Percentiles rank a stretch among this genome's conserved stretches.
Evolutionary conservation across 23 tunicate genomes (phyloP).

Genomic region (Pegea sp.): DNA sequence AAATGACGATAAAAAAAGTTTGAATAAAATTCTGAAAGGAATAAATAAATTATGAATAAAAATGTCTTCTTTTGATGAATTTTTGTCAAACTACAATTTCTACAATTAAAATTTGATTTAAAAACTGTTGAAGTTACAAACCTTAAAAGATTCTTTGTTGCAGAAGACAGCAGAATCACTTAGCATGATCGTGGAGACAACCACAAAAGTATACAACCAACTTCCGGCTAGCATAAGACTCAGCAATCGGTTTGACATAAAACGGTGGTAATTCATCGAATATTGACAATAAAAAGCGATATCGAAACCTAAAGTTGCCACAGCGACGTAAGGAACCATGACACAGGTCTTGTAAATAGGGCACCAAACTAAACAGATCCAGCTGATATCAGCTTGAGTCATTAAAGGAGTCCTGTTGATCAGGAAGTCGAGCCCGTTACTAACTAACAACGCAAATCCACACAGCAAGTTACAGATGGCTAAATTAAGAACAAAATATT

Average conservation of each 20-base stretch:
- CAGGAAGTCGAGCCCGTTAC: constrained; percentile 7
- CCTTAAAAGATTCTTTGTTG: too few species aligned
- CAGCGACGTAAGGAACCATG: constrained; percentile 52
- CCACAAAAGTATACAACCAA: constrained; percentile 25
- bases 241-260: constrained; percentile 15
- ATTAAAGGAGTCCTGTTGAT: not conserved
- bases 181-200: constrained; percentile 3
- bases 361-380: constrained; percentile 11
- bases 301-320: constrained; percentile 38
- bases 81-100: too few species aligned
- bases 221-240: constrained; percentile 5
- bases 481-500: constrained; percentile 27
- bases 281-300: constrained; percentile 55
- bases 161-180: constrained; percentile 10
- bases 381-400: not conserved
- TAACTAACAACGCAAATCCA: constrained; percentile 23
- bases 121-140: too few species aligned
- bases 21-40: too few species aligned
- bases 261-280: constrained; percentile 41
- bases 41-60: too few species aligned
- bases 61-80: too few species aligned
- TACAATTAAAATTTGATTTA: too few species aligned
- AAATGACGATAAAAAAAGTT: too few species aligned
- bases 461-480: constrained; percentile 41
- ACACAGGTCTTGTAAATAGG: constrained; percentile 20